These are phyloP conservation scores for Illadopsis cleaveri DNA, from an alignment of 2,113 vertebrate genomes.

Conservation along the genomic window DNA sequence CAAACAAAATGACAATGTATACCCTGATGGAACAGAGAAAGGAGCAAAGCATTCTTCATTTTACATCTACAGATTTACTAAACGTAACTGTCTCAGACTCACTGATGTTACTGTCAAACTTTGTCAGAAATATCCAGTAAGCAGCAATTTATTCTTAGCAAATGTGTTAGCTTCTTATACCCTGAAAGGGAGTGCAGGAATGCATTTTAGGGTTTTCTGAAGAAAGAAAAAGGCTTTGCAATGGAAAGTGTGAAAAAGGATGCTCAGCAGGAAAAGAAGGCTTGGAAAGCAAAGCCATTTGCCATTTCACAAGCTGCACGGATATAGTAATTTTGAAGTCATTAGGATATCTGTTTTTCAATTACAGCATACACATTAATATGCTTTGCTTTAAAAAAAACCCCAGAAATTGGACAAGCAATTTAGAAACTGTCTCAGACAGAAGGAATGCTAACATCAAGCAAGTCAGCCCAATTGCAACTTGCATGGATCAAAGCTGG, in stretches of 20 bases:
- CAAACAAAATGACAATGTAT: neutral
- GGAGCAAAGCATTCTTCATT: neutral
- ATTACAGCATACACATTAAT: neutral
- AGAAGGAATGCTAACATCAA: neutral
- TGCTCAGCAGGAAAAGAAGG: neutral
- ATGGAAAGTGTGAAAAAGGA: neutral
- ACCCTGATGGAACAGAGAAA: neutral
- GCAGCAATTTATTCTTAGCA: neutral
- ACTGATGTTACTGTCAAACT: neutral
- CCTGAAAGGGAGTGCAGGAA: neutral
- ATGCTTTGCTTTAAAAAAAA: neutral
- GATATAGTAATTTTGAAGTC: neutral
- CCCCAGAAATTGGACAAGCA: neutral
- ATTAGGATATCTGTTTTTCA: neutral
- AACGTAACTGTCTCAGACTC: neutral
- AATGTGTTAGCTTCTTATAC: neutral
- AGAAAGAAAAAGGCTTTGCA: neutral
- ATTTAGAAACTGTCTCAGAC: neutral
- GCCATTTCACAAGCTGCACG: neutral
- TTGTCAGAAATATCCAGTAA: neutral
- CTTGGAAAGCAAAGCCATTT: neutral
- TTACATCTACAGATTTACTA: neutral
- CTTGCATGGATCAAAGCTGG: slow-evolving; percentile 1
- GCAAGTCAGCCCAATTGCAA: neutral
- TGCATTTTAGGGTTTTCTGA: neutral